phyloP scores from a whole-genome alignment of 2,888 invertebrate genomes.

The Cataglyphis altisquamis region DNA sequence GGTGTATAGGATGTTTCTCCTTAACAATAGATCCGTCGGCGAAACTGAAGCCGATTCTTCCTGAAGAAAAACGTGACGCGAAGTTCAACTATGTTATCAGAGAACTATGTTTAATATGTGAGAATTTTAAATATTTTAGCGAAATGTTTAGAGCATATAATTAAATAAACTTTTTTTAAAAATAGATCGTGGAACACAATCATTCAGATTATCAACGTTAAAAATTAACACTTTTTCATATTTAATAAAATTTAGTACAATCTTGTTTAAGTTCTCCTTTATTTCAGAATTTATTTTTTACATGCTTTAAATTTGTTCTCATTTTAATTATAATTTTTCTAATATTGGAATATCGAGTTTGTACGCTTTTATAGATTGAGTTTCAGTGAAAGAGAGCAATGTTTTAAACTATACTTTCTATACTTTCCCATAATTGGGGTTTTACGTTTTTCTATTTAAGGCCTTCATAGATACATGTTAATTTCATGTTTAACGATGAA shows the following conservation, averaged over 20 bases:
- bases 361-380: background rate
- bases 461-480: background rate
- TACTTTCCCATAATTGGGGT: background rate
- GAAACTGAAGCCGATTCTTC: slow-evolving; percentile 14
- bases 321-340: background rate
- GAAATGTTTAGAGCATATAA: background rate
- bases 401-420: background rate
- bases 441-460: background rate
- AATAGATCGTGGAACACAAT: background rate
- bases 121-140: background rate
- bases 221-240: background rate
- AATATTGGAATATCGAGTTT: background rate
- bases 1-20: background rate
- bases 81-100: slow-evolving; percentile 27
- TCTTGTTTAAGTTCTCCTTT: background rate
- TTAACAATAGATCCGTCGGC: slow-evolving; percentile 1
- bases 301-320: background rate
- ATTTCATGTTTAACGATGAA: background rate
- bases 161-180: background rate
- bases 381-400: background rate
- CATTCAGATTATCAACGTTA: background rate
- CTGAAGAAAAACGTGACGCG: slow-evolving; percentile 2
- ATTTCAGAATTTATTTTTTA: background rate
- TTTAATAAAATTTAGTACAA: background rate
- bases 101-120: background rate